Evolutionary conservation across 2,797 vertebrate genomes (phyloP).

Genomic region (Rhodeus uyekii): DNA sequence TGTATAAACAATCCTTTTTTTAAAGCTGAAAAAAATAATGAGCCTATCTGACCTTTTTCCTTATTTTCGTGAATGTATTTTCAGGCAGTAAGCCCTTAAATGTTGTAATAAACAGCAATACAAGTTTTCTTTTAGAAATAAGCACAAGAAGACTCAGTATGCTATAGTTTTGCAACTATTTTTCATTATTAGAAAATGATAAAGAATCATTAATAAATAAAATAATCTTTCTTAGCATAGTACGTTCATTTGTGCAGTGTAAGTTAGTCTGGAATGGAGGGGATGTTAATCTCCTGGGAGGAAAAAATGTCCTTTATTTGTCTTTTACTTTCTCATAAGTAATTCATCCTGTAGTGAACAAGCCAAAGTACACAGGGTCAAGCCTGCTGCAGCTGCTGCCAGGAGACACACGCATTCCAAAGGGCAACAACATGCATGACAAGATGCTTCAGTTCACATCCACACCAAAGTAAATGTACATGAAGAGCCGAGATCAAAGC

Average conservation of each 20-base stretch:
- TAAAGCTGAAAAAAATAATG: not conserved
- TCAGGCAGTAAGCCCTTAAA: too few relatives aligned
- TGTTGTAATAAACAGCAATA: not conserved
- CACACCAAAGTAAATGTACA: conserved; percentile 22
- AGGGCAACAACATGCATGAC: conserved; percentile 33
- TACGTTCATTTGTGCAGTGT: not conserved
- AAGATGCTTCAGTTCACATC: conserved; percentile 29
- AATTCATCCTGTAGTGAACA: conserved; percentile 32
- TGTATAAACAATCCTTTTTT: too few relatives aligned
- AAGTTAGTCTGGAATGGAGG: not conserved
- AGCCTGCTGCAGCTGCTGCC: conserved; percentile 19
- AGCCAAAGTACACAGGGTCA: conserved; percentile 36
- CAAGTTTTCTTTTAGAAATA: not conserved
- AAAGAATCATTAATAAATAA: not conserved
- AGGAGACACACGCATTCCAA: conserved; percentile 38
- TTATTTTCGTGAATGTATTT: too few relatives aligned
- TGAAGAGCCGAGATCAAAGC: conserved; percentile 21
- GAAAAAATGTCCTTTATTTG: conserved; percentile 24
- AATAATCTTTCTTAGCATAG: not conserved
- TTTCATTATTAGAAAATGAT: not conserved
- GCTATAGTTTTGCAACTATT: not conserved
- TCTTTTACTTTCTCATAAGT: conserved; percentile 35
- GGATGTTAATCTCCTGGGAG: conserved; percentile 6
- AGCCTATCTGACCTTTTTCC: not conserved
- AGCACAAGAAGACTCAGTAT: not conserved